These are phyloP conservation scores for Diorhabda elongata DNA, from an alignment of 1,140 invertebrate genomes.

Conservation along the genomic window DNA sequence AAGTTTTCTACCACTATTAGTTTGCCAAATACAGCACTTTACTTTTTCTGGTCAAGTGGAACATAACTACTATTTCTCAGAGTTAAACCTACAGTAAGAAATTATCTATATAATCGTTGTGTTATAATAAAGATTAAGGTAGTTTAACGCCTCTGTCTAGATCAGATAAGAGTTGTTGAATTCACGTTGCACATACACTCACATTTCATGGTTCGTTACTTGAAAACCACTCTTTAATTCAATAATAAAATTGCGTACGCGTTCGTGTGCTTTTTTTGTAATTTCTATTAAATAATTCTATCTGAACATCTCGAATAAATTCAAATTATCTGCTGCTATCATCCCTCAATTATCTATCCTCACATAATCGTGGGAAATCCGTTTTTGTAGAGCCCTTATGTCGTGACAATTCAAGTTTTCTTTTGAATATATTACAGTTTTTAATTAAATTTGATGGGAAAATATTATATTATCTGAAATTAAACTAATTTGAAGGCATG, in stretches of 20 bases:
- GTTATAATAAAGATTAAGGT: not conserved
- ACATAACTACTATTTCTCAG: too few relatives aligned
- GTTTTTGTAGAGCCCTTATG: not conserved
- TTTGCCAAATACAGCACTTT: too few relatives aligned
- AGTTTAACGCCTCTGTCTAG: not conserved
- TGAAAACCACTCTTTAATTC: not conserved
- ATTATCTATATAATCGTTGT: too few relatives aligned
- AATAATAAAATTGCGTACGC: constrained; percentile 2
- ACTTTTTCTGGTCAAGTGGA: too few relatives aligned
- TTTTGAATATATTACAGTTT: not conserved
- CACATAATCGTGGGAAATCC: not conserved
- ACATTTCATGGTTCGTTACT: constrained; percentile 2
- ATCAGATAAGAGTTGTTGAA: not conserved
- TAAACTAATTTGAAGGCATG: constrained; percentile 1
- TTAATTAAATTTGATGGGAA: not conserved
- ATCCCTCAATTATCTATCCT: constrained; percentile 2
- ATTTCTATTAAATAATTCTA: constrained; percentile 3
- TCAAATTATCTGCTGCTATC: not conserved
- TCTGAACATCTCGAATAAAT: constrained; percentile 1
- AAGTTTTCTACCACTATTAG: too few relatives aligned
- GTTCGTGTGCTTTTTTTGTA: not conserved
- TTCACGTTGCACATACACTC: constrained; percentile 1
- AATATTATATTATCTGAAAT: not conserved
- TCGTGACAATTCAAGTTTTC: not conserved
- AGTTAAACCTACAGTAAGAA: too few relatives aligned